Evolutionary conservation across 2,797 vertebrate genomes (phyloP), one percentile per base, ranked within the genome.

Genomic region (Scomberomorus guttatus): DNA sequence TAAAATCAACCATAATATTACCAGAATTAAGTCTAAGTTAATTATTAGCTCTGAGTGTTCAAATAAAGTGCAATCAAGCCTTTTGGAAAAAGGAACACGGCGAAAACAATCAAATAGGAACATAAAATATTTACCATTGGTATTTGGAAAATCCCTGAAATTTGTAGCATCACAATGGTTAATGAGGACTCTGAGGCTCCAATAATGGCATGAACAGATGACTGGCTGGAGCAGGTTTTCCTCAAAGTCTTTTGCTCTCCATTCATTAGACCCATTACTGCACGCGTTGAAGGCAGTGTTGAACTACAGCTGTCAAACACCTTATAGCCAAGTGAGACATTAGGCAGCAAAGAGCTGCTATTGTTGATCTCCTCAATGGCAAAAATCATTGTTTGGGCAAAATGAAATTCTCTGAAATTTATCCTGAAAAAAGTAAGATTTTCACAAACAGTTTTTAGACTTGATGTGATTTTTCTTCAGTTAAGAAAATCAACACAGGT

Each of bases 331-430:
- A 96, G 12, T 6, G 89, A 90, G 72, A 95, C 91, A 59, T 92
- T 80, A 83, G 94, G 94, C 25, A 95, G 87, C 27, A 96, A 75
- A 64, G 91, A 84, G 34, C 77, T 92, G 77, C 92, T 95, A 17
- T 95, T 95, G 90, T 96, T 95, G 77, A 96, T 95, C 84, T 96
- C 94, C 58, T 95, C 90, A 46, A 95, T 94, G 24, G 95, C 94
- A 91, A 95, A 95, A 14, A 96, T 94, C 94, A 96, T 95, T 39
- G 95, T 95, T 81, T 95, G 92, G 63, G 91, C 95, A 89, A 94
- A 96, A 64, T 87, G 94, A 59, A 95, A 89, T 85, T 96, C 94
- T 68, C 94, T 94, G 6, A 87, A 86, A 77, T 95, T 92, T n/a
- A 96, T 73, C 70, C 95, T 95, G 83, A 57, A 72, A 80, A 68